Evolutionary conservation across 2,113 vertebrate species (phyloP), one percentile per base, ranked within the genome.

Genomic region (Manacus vitellinus): DNA sequence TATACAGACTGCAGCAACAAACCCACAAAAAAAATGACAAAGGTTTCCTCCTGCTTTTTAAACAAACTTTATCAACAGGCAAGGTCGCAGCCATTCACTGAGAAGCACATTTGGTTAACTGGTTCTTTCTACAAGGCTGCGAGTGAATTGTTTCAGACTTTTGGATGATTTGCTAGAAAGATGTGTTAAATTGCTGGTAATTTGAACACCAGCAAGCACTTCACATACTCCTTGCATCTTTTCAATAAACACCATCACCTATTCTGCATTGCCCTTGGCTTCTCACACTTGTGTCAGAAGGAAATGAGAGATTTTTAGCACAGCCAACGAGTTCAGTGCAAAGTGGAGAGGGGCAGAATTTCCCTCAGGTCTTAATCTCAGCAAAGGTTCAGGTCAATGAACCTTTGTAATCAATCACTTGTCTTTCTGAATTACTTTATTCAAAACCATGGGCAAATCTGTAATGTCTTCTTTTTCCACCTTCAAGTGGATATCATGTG

Each of bases 401-500:
- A 52, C 14, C 51, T 52, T 43, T 81, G 58, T 33, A 81, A 94
- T 90, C 88, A 91, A 61, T 93, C 94, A 78, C 68, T 92, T 95
- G 90, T 93, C 92, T 75, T 87, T 75, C 73, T 92, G 90, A 91
- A 96, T 96, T 93, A 81, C 44, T 78, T 51, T 72, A 63, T 80
- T 71, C 43, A 52, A 84, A 90, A 70, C 14, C 47, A 74, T 1
- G 12, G 39, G 20, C 56, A 65, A 33, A 23, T 81, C 73, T 75
- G 37, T 25, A 62, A 72, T 3, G 1, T 67, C 72, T 87, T 56
- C 61, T 74, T 70, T 79, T 54, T 35, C 43, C 46, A 15, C 44
- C 37, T 37, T 55, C 52, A 63, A 65, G 74, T 7, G 21, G 76
- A 58, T 47, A 66, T 51, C 14, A 33, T n/a, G 47, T 25, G 59